Evolutionary conservation across 1,140 invertebrate species (phyloP), one percentile per base, ranked within the genome.

Genomic region (Zaprionus camerounensis): DNA sequence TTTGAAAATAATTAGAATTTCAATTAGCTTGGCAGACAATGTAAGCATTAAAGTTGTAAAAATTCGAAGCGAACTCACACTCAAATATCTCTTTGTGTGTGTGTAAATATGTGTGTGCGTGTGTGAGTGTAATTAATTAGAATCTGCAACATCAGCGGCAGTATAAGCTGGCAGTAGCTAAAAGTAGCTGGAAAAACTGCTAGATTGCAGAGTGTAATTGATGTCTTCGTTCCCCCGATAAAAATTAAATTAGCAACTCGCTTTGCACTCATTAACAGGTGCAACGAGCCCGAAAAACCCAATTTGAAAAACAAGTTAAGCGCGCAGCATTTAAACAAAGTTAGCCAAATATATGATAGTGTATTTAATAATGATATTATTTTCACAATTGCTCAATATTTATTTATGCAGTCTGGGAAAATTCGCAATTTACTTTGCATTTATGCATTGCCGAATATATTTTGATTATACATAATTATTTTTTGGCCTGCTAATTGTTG

Each of bases 401-500:
- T 44, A 44, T n/a, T 46, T 46, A 46, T 46, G 41, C 41, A 9
- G 7, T 17, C 44, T 20, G 22, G 41, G 15, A 65, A 58, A 41
- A 59, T 51, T 31, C 34, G 13, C 36, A 62, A 61, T 46, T 46
- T 46, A 46, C 41, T 46, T 46, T 46, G 41, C 49, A 71, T 76
- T 67, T 57, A 44, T 46, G 65, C 46, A 64, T 51, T 28, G 26
- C 44, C n/a, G 49, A 55, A 24, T 64, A 28, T 46, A 72, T 62
- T 53, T 31, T 51, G 49, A 72, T 67, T 69, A 70, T 59, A 69
- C 51, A 64, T 79, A 72, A 81, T 81, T 81, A 81, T 68, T 75
- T 78, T 71, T 71, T 20, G 53, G 34, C n/a, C 66, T 68, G 55
- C 70, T 83, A 83, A 83, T 84, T 84, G 77, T 82, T 82, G 70